Base-by-base conservation (phyloP, 2,113 vertebrate genomes). In the Sapayoa aenigma region DNA sequence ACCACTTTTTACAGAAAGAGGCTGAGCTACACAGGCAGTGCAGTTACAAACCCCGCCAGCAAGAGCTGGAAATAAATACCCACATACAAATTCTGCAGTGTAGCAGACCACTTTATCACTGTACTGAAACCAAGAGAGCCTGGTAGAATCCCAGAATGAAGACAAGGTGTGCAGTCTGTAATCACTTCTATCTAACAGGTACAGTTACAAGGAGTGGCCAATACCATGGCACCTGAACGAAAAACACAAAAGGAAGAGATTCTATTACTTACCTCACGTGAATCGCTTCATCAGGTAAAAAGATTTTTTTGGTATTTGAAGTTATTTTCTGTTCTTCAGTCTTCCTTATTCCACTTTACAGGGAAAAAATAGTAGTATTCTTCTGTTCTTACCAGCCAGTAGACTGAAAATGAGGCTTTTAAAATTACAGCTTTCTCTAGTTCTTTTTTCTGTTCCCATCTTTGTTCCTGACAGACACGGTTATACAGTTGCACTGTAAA, bases 181-280 rank as follows among this genome's bases (percentile, higher is more conserved):
- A 66, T 47, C 3, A n/a, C 21, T 72, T 87, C 18, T 44, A 3
- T 66, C 22, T 63, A 79, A 82, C 88, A 99, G 99, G 99, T 98
- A 99, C 93, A 98, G 96, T 44, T 99, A 98, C 90, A 99, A 98
- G 95, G 99, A 99, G 93, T 98, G 99, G 96, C 98, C 99, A 17
- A 98, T 99, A 95, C 99, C 99, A 6, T 99, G 99, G 99, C 93
- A 99, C 96, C 96, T 99, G 96, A 99, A 99, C 81, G 98, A n/a
- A 81, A 97, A 91, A 76, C 98, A 99, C 97, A 98, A 97, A 23
- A 98, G 93, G 85, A 99, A 97, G 90, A 98, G 55, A 88, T 99
- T 99, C 96, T 99, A 95, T 94, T 98, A 98, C 9, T 98, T 98
- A 59, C 87, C 95, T 41, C 98, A 98, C 27, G 99, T 99, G 56